A percentile compares a stretch with the other conserved stretches of the same genome.
Evolutionary conservation across 2,797 vertebrate species (phyloP).

Genomic region (Florisuga fusca): DNA sequence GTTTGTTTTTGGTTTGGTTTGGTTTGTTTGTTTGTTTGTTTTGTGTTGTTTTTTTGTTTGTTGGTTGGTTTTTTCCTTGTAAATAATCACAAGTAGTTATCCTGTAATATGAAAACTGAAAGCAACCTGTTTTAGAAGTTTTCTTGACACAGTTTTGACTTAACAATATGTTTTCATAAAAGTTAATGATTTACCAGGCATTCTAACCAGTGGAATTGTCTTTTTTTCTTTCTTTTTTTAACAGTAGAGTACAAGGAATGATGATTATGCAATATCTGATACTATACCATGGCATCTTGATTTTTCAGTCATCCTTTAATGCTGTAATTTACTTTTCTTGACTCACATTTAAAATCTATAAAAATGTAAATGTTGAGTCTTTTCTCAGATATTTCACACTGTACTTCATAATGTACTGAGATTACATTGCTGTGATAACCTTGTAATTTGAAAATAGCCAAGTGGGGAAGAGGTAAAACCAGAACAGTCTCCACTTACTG

Average conservation of each 20-base stretch:
- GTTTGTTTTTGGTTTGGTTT: too few species aligned
- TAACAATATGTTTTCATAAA: not conserved
- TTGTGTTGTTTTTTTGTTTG: too few species aligned
- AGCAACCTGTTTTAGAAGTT: not conserved
- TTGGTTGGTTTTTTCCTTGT: not conserved
- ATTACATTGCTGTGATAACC: not conserved
- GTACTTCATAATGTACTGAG: too few species aligned
- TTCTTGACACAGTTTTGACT: not conserved
- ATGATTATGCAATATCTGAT: not conserved
- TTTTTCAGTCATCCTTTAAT: conserved; percentile 6
- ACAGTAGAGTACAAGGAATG: not conserved
- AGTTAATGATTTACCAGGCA: not conserved
- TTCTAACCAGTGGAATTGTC: not conserved
- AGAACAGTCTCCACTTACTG: not conserved
- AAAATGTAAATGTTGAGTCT: not conserved
- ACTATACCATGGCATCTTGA: not conserved
- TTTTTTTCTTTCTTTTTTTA: fast-evolving
- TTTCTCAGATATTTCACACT: conserved; percentile 2
- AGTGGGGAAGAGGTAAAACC: not conserved
- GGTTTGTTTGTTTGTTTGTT: too few species aligned
- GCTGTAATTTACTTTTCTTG: not conserved
- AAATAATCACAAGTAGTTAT: not conserved
- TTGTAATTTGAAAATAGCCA: not conserved
- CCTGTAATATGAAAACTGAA: not conserved
- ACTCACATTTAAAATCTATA: not conserved